Base-by-base conservation (phyloP, 2,797 vertebrate species). In the Fringilla coelebs region DNA sequence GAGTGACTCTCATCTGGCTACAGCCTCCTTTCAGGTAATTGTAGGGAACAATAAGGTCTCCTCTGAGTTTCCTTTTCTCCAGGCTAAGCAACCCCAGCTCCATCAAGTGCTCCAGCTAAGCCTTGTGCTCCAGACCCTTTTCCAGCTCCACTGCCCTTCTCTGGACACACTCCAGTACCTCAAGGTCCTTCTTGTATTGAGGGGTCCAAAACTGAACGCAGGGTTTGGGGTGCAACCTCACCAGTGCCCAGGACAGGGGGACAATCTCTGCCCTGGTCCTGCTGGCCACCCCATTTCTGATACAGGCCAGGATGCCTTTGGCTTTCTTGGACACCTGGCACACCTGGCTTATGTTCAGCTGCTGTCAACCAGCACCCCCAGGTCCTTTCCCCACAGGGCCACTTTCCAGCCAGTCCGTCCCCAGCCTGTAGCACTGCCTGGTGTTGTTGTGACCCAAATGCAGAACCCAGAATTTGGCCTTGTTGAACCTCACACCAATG, bases 291-390 rank as follows among this genome's bases (percentile, higher is more conserved):
- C 18, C 0, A 9, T 32, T 68, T 3, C 22, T 62, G 22, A 12
- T 14, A 0, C 18, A 48, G 1, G 13, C 41, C 34, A 29, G 41
- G 48, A 43, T 62, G 41, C 0, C 34, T 1, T 6, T 55, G 26
- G 10, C 31, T 1, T 31, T 61, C 40, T 2, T 54, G 26, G 20
- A 17, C 68, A 22, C 24, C 45, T 60, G 45, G 29, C 40, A 66
- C 54, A 24, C 17, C 21, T 68, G 48, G 40, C 41, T 75, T 55
- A 10, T 4, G 22, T 41, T 48, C 62, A 48, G 26, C n/a, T 32
- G 46, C 70, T 75, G 26, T 7, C 2, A 1, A 5, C 12, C 70
- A 67, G 40, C 68, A 48, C 3, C 17, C 4, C 14, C 34, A 54
- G 31, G 29, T 46, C 40, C 61, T 11, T 74, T 32, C 26, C 4